Percentiles rank a stretch among this genome's conserved stretches.
Conservation (phyloP, 2,113 vertebrate genomes). For the Tragelaphus imberbis region DNA sequence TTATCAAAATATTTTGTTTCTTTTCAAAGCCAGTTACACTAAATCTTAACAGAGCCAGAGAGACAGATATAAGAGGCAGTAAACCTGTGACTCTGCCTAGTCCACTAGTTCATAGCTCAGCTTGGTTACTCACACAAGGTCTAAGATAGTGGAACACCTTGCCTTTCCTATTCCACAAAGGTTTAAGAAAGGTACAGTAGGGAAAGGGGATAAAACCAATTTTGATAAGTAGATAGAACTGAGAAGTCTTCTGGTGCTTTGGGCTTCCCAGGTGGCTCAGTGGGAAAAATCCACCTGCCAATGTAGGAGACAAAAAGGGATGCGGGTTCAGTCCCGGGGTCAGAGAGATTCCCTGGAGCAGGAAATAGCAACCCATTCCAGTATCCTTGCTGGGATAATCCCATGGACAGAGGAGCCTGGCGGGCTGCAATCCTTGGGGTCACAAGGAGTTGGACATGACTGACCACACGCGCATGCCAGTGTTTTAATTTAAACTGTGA, state of each 20-base stretch:
- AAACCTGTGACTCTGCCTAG: too few species aligned
- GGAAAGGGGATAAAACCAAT: neutral
- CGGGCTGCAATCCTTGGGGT: neutral
- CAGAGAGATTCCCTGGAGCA: neutral
- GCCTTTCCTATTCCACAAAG: neutral
- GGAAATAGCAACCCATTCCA: neutral
- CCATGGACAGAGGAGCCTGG: neutral
- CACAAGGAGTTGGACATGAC: neutral
- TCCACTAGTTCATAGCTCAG: neutral
- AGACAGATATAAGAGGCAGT: neutral
- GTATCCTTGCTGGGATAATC: neutral
- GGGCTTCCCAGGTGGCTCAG: neutral
- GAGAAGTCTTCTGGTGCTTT: neutral
- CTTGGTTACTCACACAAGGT: neutral
- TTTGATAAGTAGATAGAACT: neutral
- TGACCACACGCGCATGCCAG: accelerated
- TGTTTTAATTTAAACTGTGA: neutral
- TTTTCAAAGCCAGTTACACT: neutral
- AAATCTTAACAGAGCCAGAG: neutral
- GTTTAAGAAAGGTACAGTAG: neutral
- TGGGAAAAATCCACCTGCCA: neutral
- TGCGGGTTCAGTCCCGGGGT: accelerated
- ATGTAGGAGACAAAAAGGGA: neutral
- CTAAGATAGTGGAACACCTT: neutral
- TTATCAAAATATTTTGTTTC: neutral